Evolutionary conservation across 1,140 invertebrate genomes (phyloP).

Genomic region (Papilio polytes): DNA sequence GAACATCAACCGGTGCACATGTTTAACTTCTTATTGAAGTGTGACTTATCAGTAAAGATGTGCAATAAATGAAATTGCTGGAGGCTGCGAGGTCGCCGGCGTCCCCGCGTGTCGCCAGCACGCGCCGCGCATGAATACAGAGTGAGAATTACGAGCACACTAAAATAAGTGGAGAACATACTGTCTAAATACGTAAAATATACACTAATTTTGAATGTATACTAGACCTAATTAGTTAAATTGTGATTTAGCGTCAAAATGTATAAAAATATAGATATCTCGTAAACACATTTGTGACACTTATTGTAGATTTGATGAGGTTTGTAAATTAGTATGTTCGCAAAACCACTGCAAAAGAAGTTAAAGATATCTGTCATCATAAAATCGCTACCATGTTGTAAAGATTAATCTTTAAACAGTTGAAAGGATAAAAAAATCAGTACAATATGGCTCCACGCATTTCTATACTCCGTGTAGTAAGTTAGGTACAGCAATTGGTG

Average conservation of each 20-base stretch:
- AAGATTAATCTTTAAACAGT: no score
- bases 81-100: slow-evolving; percentile 38
- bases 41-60: slow-evolving; percentile 35
- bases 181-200: not conserved
- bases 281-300: no score
- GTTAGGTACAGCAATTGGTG: slow-evolving; percentile 11
- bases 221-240: not conserved
- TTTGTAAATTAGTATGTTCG: no score
- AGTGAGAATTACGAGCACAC: slow-evolving; percentile 57
- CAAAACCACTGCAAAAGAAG: no score
- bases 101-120: slow-evolving; percentile 44
- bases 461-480: not conserved
- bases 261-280: no score
- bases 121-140: slow-evolving; percentile 61
- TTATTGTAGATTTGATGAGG: no score
- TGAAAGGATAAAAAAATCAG: not conserved
- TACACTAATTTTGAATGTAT: not conserved
- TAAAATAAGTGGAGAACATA: slow-evolving; percentile 10
- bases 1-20: not conserved
- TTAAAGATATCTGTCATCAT: no score
- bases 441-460: not conserved
- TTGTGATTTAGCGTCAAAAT: not conserved
- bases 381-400: no score
- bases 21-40: slow-evolving; percentile 20
- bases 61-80: slow-evolving; percentile 50